A percentile compares a stretch with the other conserved stretches of the same genome.
phyloP scores from a whole-genome alignment of 2,113 vertebrate species.

The Falcunculus frontatus region DNA sequence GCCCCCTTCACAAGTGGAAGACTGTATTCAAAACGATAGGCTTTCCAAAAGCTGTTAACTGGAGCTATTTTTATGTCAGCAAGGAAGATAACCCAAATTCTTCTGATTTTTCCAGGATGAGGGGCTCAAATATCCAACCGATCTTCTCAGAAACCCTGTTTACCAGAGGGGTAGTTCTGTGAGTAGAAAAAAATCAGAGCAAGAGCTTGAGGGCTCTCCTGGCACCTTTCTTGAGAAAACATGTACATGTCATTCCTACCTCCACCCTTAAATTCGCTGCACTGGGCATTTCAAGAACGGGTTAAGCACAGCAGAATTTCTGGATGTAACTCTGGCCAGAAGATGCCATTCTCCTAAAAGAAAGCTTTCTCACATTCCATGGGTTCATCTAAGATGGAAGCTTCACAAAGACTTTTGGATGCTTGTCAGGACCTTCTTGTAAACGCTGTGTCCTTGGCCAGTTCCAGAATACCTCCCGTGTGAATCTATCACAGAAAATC shows the following conservation, averaged over 20 bases:
- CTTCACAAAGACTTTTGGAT: conserved; percentile 24
- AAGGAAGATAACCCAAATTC: background rate
- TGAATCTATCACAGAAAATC: conserved; percentile 14
- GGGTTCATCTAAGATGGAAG: conserved; percentile 37
- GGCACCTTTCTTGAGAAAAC: background rate
- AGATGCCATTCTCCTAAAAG: conserved; percentile 1
- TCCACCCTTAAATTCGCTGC: background rate
- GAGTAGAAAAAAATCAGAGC: background rate
- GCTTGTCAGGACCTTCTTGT: conserved; percentile 56
- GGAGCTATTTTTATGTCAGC: background rate
- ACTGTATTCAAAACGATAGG: background rate
- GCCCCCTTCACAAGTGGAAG: background rate
- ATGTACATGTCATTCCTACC: rapidly evolving
- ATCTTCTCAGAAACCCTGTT: background rate
- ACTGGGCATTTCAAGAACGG: background rate
- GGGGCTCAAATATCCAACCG: background rate
- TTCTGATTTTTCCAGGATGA: background rate
- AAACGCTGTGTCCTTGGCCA: conserved; percentile 27
- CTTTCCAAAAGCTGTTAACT: conserved; percentile 4
- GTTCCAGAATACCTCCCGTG: conserved; percentile 29
- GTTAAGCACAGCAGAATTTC: background rate
- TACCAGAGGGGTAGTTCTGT: background rate
- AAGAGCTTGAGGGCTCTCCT: background rate
- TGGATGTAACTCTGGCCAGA: background rate
- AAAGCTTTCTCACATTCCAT: conserved; percentile 21